These are phyloP conservation scores for Phyllotreta cruciferae DNA, from an alignment of 2,888 invertebrate genomes.

Conservation along the genomic window DNA sequence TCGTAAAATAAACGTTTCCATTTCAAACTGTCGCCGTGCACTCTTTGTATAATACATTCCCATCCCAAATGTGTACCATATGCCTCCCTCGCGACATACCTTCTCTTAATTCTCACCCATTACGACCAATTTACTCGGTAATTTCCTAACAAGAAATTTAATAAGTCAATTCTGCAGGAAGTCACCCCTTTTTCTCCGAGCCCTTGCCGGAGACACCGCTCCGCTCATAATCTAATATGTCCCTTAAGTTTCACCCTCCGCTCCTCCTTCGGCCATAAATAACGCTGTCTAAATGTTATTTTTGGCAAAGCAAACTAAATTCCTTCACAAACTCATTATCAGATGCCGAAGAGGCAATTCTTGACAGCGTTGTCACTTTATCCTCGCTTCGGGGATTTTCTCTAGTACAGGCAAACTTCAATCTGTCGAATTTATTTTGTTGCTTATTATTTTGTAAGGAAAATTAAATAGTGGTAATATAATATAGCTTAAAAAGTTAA, in stretches of 20 bases:
- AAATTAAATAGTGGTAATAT: no score
- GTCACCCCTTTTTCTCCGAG: slow-evolving; percentile 19
- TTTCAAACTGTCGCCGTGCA: background rate
- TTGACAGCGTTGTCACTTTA: slow-evolving; percentile 37
- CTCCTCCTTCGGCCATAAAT: slow-evolving; percentile 54
- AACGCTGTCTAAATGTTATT: slow-evolving; percentile 61
- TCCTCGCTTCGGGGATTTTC: background rate
- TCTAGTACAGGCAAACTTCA: background rate
- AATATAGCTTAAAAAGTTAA: no score
- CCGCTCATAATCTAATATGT: slow-evolving; percentile 30
- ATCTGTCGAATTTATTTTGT: background rate
- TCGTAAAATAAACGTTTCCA: background rate
- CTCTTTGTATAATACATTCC: background rate
- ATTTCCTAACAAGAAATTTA: slow-evolving; percentile 30
- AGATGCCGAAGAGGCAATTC: slow-evolving; percentile 49
- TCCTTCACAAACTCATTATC: slow-evolving; percentile 59
- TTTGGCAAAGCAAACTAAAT: slow-evolving; percentile 62
- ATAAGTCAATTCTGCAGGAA: slow-evolving; percentile 30
- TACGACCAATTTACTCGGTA: slow-evolving; percentile 20
- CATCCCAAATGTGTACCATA: slow-evolving; percentile 1
- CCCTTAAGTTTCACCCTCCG: slow-evolving; percentile 43
- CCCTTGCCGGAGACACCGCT: slow-evolving; percentile 10
- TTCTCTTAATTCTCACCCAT: slow-evolving; percentile 9
- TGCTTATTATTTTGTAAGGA: no score
- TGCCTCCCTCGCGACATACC: slow-evolving; percentile 2